Conservation (phyloP, 2,888 invertebrate species). For the Drosophila aldrichi region DNA sequence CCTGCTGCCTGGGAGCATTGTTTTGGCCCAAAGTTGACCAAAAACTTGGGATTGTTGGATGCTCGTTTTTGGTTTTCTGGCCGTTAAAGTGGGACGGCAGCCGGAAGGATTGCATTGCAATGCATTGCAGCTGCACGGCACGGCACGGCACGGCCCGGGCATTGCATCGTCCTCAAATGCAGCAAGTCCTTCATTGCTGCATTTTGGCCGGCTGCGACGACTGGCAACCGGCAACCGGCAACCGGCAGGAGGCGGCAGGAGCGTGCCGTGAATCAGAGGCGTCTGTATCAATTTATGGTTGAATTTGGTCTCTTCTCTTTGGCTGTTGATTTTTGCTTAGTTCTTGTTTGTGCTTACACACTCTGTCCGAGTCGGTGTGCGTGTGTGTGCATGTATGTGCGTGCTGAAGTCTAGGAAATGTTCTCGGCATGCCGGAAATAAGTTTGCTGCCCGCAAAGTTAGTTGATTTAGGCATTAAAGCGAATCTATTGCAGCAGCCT, state of each 20-base stretch:
- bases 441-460: constrained; percentile 80
- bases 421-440: constrained; percentile 78
- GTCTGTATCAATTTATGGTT: constrained; percentile 81
- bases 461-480: constrained; percentile 81
- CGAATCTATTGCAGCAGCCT: constrained; percentile 51
- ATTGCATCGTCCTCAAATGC: constrained; percentile 43
- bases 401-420: constrained; percentile 62
- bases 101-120: constrained; percentile 58
- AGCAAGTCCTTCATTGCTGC: constrained; percentile 50
- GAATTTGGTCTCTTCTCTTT: constrained; percentile 71
- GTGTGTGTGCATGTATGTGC: constrained; percentile 12
- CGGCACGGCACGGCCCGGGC: constrained; percentile 18
- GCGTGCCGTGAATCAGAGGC: constrained; percentile 51
- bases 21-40: constrained; percentile 82
- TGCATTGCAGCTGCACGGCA: constrained; percentile 12
- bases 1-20: constrained; percentile 57
- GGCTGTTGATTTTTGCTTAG: constrained; percentile 41
- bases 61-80: constrained; percentile 70
- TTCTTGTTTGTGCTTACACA: constrained; percentile 28
- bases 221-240: not conserved
- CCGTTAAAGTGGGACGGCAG: constrained; percentile 19
- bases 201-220: constrained; percentile 17
- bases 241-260: not conserved
- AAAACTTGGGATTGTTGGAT: constrained; percentile 82
- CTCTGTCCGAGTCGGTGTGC: constrained; percentile 1